Base-by-base conservation (phyloP, 2,888 invertebrate genomes). In the Amorpha juglandis region DNA sequence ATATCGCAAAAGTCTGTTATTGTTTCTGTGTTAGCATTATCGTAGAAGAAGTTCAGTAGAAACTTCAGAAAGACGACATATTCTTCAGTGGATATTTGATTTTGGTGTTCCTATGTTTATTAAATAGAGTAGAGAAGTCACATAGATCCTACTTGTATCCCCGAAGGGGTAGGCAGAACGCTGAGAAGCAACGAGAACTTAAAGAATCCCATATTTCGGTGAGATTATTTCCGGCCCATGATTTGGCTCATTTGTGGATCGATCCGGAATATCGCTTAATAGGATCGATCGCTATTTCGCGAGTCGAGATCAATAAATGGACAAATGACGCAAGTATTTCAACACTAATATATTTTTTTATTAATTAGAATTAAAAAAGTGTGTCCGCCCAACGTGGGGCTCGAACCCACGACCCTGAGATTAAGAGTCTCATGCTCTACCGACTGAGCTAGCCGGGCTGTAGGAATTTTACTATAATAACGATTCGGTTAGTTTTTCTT, bases 381-480 rank as follows among this genome's bases (percentile, higher is more conserved):
- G 70, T 19, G 63, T 63, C 52, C 93, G 93, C 93, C 93, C 93
- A 94, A 94, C 93, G 92, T 93, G 93, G 93, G 93, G 93, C 93
- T 93, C 93, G 93, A 94, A 94, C 93, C 92, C 93, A 93, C 93
- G 93, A 93, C 93, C 94, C 94, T 94, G 94, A 93, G 94, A 94
- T 93, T 94, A 94, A 94, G 93, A 94, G 93, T 94, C 94, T 93
- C 93, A 90, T 91, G 91, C 90, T 91, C 90, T 90, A 89, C 89
- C 89, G 89, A 89, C 89, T 89, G 89, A 89, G 89, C 89, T 89
- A 89, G 89, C 89, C 89, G 88, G 89, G 89, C 88, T 81, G 65
- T 70, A 16, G 0, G 0, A 1, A 0, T 0, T 0, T 6, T 58
- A 19, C 1, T 12, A 4, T 19, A 58, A 42, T 19, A 58, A 42